Evolutionary conservation across 2,888 invertebrate genomes (phyloP).

Genomic region (Atrina japonica): DNA sequence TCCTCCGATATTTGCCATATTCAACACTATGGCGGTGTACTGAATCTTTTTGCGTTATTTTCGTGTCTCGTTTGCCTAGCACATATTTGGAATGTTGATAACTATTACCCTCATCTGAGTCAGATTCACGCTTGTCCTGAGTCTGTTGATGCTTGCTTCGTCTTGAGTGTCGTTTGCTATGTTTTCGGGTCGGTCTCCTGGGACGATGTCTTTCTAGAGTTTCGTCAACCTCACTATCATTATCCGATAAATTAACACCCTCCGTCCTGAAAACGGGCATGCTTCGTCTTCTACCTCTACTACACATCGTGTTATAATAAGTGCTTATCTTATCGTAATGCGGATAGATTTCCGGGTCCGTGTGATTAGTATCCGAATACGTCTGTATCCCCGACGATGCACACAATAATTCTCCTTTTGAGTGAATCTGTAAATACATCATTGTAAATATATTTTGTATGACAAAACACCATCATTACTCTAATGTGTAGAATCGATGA

Average conservation of each 20-base stretch:
- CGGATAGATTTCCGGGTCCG: not conserved
- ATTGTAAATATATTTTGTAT: too few relatives aligned
- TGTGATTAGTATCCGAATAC: not conserved
- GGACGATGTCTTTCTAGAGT: conserved; percentile 9
- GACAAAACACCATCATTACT: too few relatives aligned
- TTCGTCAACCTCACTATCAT: conserved; percentile 35
- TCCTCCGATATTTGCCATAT: too few relatives aligned
- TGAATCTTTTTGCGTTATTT: not conserved
- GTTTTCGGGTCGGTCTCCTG: conserved; percentile 15
- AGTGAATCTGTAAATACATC: not conserved
- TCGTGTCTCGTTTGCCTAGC: not conserved
- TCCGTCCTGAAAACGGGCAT: conserved; percentile 36
- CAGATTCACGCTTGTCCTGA: conserved; percentile 8
- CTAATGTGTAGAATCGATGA: too few relatives aligned
- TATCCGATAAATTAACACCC: conserved; percentile 20
- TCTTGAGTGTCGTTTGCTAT: conserved; percentile 17
- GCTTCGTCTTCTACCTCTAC: conserved; percentile 30
- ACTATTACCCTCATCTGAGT: conserved; percentile 14
- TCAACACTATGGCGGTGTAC: not conserved
- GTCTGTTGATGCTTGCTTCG: conserved; percentile 14
- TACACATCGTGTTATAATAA: conserved; percentile 14
- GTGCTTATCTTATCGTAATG: not conserved
- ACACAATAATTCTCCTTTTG: too few relatives aligned
- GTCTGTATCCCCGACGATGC: not conserved
- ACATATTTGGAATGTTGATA: not conserved